A percentile compares a stretch with the other conserved stretches of the same genome.
These are phyloP conservation scores for Hylaeus volcanicus DNA, from an alignment of 1,140 invertebrate species.

Conservation along the genomic window DNA sequence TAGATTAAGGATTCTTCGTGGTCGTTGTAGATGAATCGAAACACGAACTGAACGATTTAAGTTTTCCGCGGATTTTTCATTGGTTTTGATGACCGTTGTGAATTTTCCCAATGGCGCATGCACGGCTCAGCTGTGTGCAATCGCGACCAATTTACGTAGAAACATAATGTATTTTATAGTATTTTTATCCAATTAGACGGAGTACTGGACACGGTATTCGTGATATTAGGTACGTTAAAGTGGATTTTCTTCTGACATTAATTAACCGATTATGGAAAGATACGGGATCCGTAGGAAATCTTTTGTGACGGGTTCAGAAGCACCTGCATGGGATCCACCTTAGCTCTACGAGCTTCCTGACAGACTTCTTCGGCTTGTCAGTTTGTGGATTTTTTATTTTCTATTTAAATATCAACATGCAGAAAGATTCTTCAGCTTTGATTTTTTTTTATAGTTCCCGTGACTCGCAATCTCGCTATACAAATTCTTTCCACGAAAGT, in stretches of 20 bases:
- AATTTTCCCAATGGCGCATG: slow-evolving; percentile 74
- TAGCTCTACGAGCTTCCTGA: slow-evolving; percentile 50
- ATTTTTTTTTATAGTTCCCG: not conserved
- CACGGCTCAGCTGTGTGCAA: slow-evolving; percentile 74
- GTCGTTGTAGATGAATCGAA: not conserved
- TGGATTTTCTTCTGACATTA: slow-evolving; percentile 28
- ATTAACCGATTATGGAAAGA: slow-evolving; percentile 34
- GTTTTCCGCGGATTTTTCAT: slow-evolving; percentile 42
- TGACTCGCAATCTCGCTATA: not conserved
- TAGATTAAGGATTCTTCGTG: not conserved
- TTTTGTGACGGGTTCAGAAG: slow-evolving; percentile 60
- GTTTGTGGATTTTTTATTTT: slow-evolving; percentile 31
- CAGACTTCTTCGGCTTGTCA: slow-evolving; percentile 59
- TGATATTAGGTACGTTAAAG: slow-evolving; percentile 63
- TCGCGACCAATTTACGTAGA: slow-evolving; percentile 57
- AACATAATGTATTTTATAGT: slow-evolving; percentile 68
- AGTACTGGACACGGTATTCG: slow-evolving; percentile 62
- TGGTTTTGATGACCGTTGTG: slow-evolving; percentile 66
- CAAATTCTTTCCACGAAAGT: slow-evolving; percentile 11
- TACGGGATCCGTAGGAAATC: slow-evolving; percentile 40
- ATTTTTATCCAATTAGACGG: slow-evolving; percentile 66
- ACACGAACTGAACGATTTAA: not conserved
- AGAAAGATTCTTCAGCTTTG: not conserved
- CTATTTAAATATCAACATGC: not conserved
- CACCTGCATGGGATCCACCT: slow-evolving; percentile 72